Conservation (phyloP, 2,888 invertebrate species). For the Chrysodeixis includens region DNA sequence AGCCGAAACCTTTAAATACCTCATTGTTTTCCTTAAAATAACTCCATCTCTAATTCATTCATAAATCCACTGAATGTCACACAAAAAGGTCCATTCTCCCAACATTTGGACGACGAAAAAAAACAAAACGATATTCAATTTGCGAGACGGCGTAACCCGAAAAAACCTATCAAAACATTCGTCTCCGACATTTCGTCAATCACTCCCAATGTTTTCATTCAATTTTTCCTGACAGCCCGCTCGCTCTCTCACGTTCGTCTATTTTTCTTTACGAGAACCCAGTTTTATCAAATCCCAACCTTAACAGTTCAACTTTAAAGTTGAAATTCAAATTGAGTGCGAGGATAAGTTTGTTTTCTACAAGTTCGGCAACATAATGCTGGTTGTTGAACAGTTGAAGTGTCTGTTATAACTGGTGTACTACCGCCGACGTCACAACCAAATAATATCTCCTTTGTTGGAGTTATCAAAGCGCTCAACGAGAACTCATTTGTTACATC, state of each 20-base stretch:
- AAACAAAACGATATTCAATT: conserved; percentile 57
- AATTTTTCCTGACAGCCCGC: conserved; percentile 63
- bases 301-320: conserved; percentile 11
- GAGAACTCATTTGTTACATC: conserved; percentile 40
- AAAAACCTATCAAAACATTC: conserved; percentile 64
- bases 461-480: conserved; percentile 40
- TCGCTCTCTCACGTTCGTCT: conserved; percentile 24
- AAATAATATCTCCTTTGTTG: conserved; percentile 49
- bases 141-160: conserved; percentile 44
- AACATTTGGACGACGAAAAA: conserved; percentile 44
- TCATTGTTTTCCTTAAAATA: conserved; percentile 20
- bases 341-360: conserved; percentile 16
- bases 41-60: conserved; percentile 38
- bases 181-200: conserved; percentile 64
- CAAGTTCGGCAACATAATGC: conserved; percentile 28
- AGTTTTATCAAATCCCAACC: conserved; percentile 25
- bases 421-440: conserved; percentile 41
- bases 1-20: not conserved
- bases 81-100: conserved; percentile 39
- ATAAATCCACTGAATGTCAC: conserved; percentile 49
- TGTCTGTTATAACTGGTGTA: conserved; percentile 39
- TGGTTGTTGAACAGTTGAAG: conserved; percentile 39
- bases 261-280: conserved; percentile 13
- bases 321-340: not conserved
- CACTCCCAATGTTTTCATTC: conserved; percentile 67